These are phyloP conservation scores for Globodera ellingtonae DNA, from an alignment of 1,140 invertebrate species.

Conservation along the genomic window DNA sequence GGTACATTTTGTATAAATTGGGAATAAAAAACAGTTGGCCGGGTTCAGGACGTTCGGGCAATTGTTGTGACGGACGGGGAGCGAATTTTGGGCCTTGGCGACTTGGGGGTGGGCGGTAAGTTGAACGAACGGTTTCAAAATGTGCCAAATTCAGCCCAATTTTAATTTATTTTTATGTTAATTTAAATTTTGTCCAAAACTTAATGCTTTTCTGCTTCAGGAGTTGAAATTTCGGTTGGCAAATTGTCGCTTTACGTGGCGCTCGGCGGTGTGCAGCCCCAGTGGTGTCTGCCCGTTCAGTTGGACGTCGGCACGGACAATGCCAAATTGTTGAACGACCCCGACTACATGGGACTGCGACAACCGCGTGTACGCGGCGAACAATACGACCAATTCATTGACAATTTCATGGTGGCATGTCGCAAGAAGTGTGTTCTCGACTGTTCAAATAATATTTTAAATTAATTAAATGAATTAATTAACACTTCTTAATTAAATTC, in stretches of 20 bases:
- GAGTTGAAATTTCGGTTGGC: conserved; percentile 90
- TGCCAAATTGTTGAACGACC: conserved; percentile 84
- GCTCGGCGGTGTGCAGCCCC: conserved; percentile 86
- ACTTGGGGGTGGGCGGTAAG: conserved; percentile 83
- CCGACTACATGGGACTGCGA: conserved; percentile 88
- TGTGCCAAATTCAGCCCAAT: too few species aligned
- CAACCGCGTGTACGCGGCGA: conserved; percentile 82
- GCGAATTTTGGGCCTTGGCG: conserved; percentile 86
- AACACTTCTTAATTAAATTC: too few species aligned
- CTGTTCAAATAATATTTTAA: background rate
- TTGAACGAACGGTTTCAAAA: background rate
- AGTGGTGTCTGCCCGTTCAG: conserved; percentile 85
- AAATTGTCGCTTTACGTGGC: conserved; percentile 90
- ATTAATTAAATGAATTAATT: too few species aligned
- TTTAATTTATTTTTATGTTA: too few species aligned
- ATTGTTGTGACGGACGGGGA: conserved; percentile 94
- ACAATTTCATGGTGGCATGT: conserved; percentile 96
- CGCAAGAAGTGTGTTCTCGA: conserved; percentile 19
- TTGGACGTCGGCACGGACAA: conserved; percentile 91
- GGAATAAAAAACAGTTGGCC: background rate
- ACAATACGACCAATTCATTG: conserved; percentile 90
- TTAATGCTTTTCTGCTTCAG: background rate
- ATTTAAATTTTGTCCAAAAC: background rate
- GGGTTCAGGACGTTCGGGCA: conserved; percentile 71
- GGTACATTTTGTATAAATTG: conserved; percentile 71